Percentiles rank a stretch among this genome's conserved stretches.
These are phyloP conservation scores for Tapirus terrestris DNA, from an alignment of 2,113 vertebrate genomes.

Conservation along the genomic window DNA sequence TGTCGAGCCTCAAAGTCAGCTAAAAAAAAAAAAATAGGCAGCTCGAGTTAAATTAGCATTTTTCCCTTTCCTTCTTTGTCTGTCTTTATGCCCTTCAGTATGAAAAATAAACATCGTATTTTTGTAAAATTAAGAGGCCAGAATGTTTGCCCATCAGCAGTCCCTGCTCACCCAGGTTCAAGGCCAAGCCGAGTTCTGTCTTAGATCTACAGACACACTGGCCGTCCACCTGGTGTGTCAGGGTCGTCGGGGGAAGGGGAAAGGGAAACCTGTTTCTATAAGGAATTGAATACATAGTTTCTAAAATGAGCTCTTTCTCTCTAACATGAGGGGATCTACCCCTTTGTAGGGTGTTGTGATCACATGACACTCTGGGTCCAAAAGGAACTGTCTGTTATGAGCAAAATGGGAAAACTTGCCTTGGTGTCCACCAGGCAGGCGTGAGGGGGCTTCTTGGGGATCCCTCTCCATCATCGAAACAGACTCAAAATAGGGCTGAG, in stretches of 20 bases:
- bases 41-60: not conserved
- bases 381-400: not conserved
- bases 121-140: not conserved
- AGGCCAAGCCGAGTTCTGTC: fast-evolving
- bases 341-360: fast-evolving
- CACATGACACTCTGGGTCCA: not conserved
- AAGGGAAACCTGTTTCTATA: not conserved
- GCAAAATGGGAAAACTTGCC: fast-evolving
- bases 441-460: fast-evolving
- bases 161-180: fast-evolving
- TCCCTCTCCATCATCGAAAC: fast-evolving
- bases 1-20: not conserved
- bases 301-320: not conserved
- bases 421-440: fast-evolving
- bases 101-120: not conserved
- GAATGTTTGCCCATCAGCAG: not conserved
- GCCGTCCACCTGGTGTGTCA: fast-evolving
- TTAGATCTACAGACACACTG: fast-evolving
- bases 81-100: not conserved
- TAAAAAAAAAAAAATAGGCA: not conserved
- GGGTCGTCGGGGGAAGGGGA: fast-evolving
- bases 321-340: fast-evolving
- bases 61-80: not conserved
- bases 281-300: not conserved
- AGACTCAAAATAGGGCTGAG: not conserved